A percentile compares a stretch with the other conserved stretches of the same genome.
Conservation (phyloP, 2,797 vertebrate genomes). For the Perodicticus potto region DNA sequence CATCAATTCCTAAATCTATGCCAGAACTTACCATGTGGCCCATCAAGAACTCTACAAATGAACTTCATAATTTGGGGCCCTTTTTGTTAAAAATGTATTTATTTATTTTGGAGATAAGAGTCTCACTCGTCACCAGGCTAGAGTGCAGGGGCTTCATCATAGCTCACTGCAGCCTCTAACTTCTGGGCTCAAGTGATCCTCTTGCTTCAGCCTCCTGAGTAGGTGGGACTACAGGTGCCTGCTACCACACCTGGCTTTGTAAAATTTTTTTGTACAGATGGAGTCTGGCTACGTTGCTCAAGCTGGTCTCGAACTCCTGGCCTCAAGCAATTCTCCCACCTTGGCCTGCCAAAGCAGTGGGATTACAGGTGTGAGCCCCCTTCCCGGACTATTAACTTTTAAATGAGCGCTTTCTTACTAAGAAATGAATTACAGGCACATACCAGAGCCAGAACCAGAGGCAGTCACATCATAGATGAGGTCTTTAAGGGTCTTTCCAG, state of each 20-base stretch:
- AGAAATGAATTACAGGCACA: constrained; percentile 47
- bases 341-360: not conserved
- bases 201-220: too few relatives aligned
- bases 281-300: too few relatives aligned
- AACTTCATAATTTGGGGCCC: not conserved
- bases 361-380: not conserved
- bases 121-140: not conserved
- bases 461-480: constrained; percentile 96
- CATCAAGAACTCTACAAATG: not conserved
- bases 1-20: constrained; percentile 9
- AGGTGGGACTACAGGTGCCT: too few relatives aligned
- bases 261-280: too few relatives aligned
- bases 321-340: not conserved
- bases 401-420: not conserved
- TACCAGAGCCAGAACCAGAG: constrained; percentile 98
- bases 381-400: not conserved
- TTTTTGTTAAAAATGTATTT: not conserved
- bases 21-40: not conserved
- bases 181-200: too few relatives aligned
- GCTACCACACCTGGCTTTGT: too few relatives aligned
- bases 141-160: not conserved
- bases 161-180: not conserved
- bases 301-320: not conserved
- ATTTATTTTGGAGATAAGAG: not conserved
- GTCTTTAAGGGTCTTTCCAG: constrained; percentile 95